Percentiles rank a stretch among this genome's conserved stretches.
These are phyloP conservation scores for Nothoprocta perdicaria DNA, from an alignment of 2,113 vertebrate genomes.

Conservation along the genomic window DNA sequence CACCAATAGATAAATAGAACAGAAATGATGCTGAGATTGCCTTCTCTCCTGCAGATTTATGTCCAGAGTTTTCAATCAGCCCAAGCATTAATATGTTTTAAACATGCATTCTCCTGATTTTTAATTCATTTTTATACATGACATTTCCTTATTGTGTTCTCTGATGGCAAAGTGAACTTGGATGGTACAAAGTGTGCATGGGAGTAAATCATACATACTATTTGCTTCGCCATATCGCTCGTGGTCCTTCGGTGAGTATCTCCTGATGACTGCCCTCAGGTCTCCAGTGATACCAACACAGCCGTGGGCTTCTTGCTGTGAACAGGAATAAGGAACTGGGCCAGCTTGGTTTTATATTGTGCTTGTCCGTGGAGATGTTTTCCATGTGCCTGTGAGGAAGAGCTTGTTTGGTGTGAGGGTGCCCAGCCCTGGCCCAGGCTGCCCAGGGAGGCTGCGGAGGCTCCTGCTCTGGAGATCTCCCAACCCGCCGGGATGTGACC, in stretches of 20 bases:
- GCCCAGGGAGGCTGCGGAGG: no score
- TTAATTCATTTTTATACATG: background rate
- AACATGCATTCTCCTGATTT: background rate
- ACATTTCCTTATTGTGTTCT: background rate
- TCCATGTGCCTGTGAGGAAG: no score
- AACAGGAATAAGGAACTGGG: background rate
- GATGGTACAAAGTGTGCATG: background rate
- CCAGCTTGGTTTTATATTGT: fast-evolving
- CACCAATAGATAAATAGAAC: background rate
- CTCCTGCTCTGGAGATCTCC: no score
- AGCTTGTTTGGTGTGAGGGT: no score
- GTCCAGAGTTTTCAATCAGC: background rate
- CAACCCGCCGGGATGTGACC: no score
- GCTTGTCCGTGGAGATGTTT: background rate
- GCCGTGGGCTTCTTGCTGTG: background rate
- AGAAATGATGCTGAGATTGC: no score
- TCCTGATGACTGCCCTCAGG: background rate
- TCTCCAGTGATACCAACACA: background rate
- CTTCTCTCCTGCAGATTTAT: background rate
- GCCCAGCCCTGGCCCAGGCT: no score
- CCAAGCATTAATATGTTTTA: background rate
- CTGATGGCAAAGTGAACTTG: background rate
- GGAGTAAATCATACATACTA: background rate
- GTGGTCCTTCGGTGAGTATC: background rate
- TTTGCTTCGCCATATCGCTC: background rate